A percentile compares a stretch with the other conserved stretches of the same genome.
Evolutionary conservation across 2,113 vertebrate species (phyloP).

Genomic region (Nycticorax nycticorax): DNA sequence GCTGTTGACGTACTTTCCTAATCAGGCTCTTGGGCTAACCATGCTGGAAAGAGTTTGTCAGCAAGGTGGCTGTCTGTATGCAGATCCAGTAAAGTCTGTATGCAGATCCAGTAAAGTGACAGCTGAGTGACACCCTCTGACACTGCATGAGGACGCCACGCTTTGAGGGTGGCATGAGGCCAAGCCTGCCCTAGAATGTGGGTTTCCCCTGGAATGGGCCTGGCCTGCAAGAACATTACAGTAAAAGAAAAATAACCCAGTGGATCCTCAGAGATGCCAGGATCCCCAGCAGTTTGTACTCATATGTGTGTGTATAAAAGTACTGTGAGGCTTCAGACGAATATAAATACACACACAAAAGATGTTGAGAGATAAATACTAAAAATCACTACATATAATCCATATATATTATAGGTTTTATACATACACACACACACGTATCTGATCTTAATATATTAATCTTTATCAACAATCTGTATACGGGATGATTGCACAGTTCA

Average conservation of each 20-base stretch:
- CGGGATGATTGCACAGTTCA: neutral
- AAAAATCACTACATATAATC: neutral
- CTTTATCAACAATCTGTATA: neutral
- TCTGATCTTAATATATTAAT: neutral
- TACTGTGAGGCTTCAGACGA: neutral
- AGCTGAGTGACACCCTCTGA: neutral
- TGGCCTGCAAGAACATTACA: neutral
- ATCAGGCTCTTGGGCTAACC: neutral
- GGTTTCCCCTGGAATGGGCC: neutral
- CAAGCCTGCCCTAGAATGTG: neutral
- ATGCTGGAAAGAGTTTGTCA: neutral
- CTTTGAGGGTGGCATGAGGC: neutral
- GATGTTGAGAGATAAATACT: accelerated
- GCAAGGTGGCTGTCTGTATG: neutral
- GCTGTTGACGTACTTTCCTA: neutral
- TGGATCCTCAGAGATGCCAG: neutral
- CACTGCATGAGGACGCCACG: neutral
- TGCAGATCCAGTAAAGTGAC: neutral
- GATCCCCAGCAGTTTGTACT: neutral
- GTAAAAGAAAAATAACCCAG: neutral
- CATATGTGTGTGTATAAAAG: neutral
- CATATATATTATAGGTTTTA: neutral
- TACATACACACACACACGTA: neutral
- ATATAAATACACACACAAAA: neutral
- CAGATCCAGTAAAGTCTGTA: neutral